Base-by-base conservation (phyloP, 1,140 invertebrate genomes). In the Copidosoma floridanum region DNA sequence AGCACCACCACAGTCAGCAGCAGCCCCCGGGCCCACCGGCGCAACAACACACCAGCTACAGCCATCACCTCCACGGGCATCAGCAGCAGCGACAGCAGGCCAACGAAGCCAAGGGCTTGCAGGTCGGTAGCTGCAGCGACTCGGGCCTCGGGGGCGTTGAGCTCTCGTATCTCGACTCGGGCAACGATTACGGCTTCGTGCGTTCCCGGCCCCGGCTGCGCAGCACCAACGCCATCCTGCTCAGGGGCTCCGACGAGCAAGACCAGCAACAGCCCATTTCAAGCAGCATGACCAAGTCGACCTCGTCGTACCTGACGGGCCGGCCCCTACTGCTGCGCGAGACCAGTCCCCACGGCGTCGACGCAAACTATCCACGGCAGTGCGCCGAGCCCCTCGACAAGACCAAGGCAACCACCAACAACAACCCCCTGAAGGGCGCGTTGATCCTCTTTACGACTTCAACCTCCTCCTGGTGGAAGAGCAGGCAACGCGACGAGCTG, bases 381-480 rank as follows among this genome's bases (percentile, higher is more conserved):
- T 14, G 60, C 61, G 0, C 63, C 66, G 21, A 65, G 29, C 24
- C 37, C 67, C 11, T 68, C 69, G 1, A 38, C 57, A 18, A 57
- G 23, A 53, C 0, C 56, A 67, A 40, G 75, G 72, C 54, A 74
- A 71, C 51, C 70, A 76, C 55, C 76, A 79, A 21, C 74, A 75
- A 26, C 6, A 61, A 55, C 7, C 47, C 46, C 1, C 37, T 56
- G 0, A 20, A 41, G 3, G 78, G 77, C 4, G 77, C 77, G 0
- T 37, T 79, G 21, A 74, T 79, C 7, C 68, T 80, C 0, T 79
- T 80, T 48, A 77, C 77, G 7, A 61, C 73, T 1, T 79, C 77
- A 1, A 80, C 77, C 0, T 79, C 77, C 0, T 78, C 77, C 43
- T 79, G 77, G 78, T 79, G 76, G 77, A 80, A 79, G 47, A 73